phyloP scores from a whole-genome alignment of 2,113 vertebrate genomes.

The Sander lucioperca region DNA sequence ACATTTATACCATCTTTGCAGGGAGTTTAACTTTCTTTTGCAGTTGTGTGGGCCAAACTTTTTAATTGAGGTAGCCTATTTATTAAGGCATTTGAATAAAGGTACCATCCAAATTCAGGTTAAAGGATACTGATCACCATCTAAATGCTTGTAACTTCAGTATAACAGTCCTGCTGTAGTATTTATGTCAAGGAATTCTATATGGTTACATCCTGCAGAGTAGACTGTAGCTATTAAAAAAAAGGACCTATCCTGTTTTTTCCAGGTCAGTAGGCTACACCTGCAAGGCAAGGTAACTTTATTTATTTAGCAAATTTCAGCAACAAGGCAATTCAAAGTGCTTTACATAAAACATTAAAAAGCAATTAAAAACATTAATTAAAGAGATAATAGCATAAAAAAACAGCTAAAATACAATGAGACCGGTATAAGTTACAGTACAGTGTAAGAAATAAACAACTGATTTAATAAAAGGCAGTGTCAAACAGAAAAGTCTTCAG shows the following conservation, averaged over 20 bases:
- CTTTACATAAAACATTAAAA: no score
- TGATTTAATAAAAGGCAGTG: no score
- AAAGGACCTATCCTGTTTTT: neutral
- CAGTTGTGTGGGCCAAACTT: neutral
- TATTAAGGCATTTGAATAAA: neutral
- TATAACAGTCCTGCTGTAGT: neutral
- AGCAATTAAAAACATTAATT: no score
- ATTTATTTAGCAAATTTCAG: no score
- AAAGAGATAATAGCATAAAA: no score
- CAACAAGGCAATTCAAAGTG: no score
- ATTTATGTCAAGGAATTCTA: neutral
- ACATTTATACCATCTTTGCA: neutral
- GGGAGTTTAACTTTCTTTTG: neutral
- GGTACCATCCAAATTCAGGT: neutral
- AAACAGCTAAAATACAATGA: no score
- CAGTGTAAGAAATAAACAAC: no score
- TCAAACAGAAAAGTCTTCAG: no score
- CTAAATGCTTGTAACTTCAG: neutral
- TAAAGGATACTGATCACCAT: neutral
- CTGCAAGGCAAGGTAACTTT: neutral
- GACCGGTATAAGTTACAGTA: no score
- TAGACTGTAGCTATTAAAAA: neutral
- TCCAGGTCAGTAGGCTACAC: slow-evolving; percentile 1
- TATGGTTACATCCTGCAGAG: neutral
- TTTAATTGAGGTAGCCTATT: neutral